Conservation (phyloP, 30 jellyfish, hydroid and myxozoan genomes). For the Sanderia malayensis region DNA sequence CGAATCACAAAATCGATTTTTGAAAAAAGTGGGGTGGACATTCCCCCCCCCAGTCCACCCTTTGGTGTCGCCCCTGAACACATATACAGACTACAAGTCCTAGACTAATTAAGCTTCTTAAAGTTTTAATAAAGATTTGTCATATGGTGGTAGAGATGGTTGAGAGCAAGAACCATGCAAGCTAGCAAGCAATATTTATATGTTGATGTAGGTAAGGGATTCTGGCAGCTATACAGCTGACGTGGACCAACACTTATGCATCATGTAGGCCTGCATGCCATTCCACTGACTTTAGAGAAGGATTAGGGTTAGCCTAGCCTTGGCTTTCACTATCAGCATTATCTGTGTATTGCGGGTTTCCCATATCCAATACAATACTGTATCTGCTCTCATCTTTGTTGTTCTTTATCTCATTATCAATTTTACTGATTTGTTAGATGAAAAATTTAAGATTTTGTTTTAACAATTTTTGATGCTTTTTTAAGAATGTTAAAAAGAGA, state of each 20-base stretch:
- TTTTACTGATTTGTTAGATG: neutral
- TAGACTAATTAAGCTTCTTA: neutral
- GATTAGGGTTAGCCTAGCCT: neutral
- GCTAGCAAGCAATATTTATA: neutral
- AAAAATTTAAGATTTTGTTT: neutral
- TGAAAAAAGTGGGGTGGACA: no score
- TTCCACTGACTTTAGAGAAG: neutral
- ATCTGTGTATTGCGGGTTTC: constrained; percentile 1
- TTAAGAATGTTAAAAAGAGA: neutral
- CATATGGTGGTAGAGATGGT: neutral
- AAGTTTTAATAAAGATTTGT: neutral
- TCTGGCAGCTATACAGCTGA: constrained; percentile 2
- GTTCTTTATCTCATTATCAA: neutral
- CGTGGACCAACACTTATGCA: neutral
- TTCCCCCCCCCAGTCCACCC: constrained; percentile 1
- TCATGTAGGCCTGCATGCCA: neutral
- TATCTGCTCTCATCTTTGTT: neutral
- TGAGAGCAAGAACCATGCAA: constrained; percentile 2
- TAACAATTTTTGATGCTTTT: neutral
- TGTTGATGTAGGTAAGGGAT: neutral
- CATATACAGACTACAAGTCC: neutral
- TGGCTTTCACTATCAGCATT: neutral
- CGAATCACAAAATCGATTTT: no score
- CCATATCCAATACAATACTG: neutral
- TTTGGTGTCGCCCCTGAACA: neutral